Percentiles rank a stretch among this genome's conserved stretches.
These are phyloP conservation scores for Coenonympha glycerion DNA, from an alignment of 2,888 invertebrate species.

Conservation along the genomic window DNA sequence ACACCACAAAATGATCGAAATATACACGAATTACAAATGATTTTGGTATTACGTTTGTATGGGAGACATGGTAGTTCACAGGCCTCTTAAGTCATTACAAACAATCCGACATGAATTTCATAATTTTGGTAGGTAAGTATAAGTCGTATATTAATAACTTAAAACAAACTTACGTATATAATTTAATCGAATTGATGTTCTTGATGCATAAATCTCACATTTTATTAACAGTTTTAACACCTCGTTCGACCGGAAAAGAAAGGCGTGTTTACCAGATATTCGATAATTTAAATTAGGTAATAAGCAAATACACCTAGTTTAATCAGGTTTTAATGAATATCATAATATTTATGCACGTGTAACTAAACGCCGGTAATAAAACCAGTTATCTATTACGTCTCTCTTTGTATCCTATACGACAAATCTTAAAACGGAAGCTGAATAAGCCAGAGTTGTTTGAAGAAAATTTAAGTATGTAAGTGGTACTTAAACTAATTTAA, in stretches of 20 bases:
- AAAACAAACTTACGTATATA: not conserved
- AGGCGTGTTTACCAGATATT: not conserved
- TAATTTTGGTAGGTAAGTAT: not conserved
- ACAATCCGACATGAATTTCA: not conserved
- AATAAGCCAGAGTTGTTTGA: too few relatives aligned
- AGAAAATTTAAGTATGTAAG: too few relatives aligned
- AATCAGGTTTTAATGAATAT: not conserved
- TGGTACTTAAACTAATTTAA: too few relatives aligned
- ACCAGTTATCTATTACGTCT: not conserved
- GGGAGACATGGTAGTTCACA: too few relatives aligned
- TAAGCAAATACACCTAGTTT: not conserved
- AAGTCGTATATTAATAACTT: too few relatives aligned
- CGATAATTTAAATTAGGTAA: not conserved
- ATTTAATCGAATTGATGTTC: not conserved
- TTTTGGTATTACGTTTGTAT: too few relatives aligned
- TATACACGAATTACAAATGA: too few relatives aligned
- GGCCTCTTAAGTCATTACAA: not conserved
- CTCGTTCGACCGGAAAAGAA: conserved; percentile 1
- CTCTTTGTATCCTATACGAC: not conserved
- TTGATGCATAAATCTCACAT: not conserved
- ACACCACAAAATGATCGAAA: too few relatives aligned
- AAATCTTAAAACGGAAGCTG: too few relatives aligned
- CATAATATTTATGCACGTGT: not conserved
- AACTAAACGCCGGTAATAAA: not conserved
- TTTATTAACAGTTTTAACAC: not conserved